A percentile compares a stretch with the other conserved stretches of the same genome.
Evolutionary conservation across 2,797 vertebrate species (phyloP).

Genomic region (Denticeps clupeoides): DNA sequence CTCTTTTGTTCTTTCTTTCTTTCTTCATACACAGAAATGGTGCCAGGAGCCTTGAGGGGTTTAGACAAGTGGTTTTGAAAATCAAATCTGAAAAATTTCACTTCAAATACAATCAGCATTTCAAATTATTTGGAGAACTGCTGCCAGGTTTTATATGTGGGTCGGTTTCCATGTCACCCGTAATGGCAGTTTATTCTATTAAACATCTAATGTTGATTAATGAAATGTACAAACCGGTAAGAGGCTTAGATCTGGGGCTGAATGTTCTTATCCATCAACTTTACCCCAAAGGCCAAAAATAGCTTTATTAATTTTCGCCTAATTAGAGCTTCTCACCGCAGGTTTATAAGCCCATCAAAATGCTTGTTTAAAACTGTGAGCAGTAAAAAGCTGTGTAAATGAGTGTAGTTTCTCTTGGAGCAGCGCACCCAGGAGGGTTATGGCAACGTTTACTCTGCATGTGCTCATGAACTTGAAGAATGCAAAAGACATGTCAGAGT

Average conservation of each 20-base stretch:
- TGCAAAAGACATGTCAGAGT: constrained; percentile 2
- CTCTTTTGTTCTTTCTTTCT: constrained; percentile 1
- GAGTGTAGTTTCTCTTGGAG: neutral
- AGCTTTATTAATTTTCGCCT: neutral
- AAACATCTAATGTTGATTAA: constrained; percentile 12
- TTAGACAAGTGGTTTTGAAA: constrained; percentile 3
- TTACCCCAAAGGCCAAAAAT: too few relatives aligned
- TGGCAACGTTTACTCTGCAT: constrained; percentile 3
- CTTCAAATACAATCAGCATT: neutral
- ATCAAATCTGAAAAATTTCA: neutral
- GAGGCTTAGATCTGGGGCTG: neutral
- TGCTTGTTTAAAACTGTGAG: neutral
- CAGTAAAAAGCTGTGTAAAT: neutral
- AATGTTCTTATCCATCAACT: too few relatives aligned
- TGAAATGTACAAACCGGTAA: neutral
- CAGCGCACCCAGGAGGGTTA: neutral
- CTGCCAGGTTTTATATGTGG: too few relatives aligned
- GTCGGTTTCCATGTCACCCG: neutral
- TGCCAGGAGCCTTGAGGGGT: neutral
- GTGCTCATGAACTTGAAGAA: neutral
- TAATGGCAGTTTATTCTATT: constrained; percentile 8
- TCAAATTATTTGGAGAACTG: neutral
- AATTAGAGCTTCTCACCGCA: neutral
- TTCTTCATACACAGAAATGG: neutral
- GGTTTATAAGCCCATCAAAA: neutral